Conservation (phyloP, 1,140 invertebrate genomes). For the Heliconius eleuchia region DNA sequence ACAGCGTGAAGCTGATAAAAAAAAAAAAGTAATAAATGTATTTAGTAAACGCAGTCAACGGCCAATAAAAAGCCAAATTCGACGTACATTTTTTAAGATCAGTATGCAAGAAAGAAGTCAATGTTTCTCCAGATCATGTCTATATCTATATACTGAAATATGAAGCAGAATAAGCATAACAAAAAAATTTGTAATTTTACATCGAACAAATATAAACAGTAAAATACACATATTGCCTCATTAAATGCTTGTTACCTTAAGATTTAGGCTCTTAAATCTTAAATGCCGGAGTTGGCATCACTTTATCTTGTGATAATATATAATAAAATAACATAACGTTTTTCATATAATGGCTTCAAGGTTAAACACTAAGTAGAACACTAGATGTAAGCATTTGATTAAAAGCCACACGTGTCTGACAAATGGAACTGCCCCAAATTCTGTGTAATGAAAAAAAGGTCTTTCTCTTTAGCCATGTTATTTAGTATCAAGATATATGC, state of each 20-base stretch:
- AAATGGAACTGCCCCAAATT: slow-evolving; percentile 9
- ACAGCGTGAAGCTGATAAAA: no score
- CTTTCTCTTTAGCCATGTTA: not conserved
- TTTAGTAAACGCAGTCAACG: no score
- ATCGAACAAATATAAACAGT: not conserved
- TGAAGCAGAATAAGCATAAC: no score
- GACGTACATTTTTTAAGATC: no score
- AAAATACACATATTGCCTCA: not conserved
- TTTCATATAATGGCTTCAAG: not conserved
- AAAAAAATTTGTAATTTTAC: no score
- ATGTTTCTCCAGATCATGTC: no score
- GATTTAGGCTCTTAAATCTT: not conserved
- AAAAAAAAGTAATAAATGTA: no score
- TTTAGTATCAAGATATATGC: not conserved
- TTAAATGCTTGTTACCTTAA: not conserved
- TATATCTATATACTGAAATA: no score
- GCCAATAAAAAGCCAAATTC: no score
- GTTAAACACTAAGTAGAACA: not conserved
- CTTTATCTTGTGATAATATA: not conserved
- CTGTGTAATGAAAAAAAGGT: not conserved
- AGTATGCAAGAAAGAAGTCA: no score
- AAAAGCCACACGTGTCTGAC: not conserved
- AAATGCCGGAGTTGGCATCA: not conserved
- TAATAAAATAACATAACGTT: not conserved
- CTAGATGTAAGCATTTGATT: slow-evolving; percentile 9